These are phyloP conservation scores for Sialia sialis DNA, from an alignment of 2,113 vertebrate species.

Conservation along the genomic window DNA sequence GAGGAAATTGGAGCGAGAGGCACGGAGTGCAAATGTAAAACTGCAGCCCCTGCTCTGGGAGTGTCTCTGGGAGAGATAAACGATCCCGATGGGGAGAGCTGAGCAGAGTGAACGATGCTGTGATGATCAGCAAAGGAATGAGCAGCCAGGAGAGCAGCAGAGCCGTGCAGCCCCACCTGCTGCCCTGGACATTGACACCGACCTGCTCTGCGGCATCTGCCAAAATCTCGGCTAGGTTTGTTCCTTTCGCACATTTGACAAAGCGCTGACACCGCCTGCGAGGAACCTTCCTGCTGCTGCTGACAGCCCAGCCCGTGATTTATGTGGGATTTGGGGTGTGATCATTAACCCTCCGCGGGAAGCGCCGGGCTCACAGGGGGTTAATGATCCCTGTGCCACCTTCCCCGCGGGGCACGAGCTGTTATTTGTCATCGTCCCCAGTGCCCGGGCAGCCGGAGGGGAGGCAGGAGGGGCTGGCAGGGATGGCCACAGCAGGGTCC, in stretches of 20 bases:
- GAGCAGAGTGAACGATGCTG: not conserved
- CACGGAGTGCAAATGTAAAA: not conserved
- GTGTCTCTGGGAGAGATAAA: not conserved
- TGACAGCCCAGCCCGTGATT: not conserved
- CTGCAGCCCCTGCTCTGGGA: not conserved
- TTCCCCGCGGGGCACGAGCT: not conserved
- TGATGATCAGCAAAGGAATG: not conserved
- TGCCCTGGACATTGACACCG: not conserved
- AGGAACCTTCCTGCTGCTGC: not conserved
- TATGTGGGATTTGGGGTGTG: not conserved
- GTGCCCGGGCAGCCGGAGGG: no score
- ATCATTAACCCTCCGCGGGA: not conserved
- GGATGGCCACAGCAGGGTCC: no score
- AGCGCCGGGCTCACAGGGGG: not conserved
- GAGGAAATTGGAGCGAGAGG: not conserved
- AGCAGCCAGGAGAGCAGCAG: not conserved
- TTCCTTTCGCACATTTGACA: not conserved
- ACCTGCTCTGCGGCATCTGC: accelerated
- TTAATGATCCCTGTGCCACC: not conserved
- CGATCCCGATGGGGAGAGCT: not conserved
- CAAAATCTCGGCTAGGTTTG: not conserved
- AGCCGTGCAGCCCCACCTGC: no score
- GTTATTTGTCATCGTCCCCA: not conserved
- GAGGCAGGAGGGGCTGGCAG: no score
- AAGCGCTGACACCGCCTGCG: not conserved